Percentiles rank a stretch among this genome's conserved stretches.
Conservation (phyloP, 2,113 vertebrate genomes). For the Oreamnos americanus region DNA sequence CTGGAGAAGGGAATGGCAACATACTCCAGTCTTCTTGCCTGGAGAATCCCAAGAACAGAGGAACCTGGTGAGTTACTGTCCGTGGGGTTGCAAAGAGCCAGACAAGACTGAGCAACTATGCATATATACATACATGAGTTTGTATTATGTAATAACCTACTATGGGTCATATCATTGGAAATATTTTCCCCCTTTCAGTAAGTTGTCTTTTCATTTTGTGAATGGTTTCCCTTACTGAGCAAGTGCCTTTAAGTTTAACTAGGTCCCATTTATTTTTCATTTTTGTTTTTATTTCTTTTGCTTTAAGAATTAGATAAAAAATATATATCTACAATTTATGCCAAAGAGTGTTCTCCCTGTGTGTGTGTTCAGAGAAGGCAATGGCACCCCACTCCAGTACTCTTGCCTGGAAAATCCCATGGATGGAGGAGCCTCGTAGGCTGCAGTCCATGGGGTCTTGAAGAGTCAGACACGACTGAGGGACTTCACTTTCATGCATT, state of each 20-base stretch:
- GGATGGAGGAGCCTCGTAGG: not conserved
- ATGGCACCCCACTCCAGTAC: not conserved
- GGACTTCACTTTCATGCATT: not conserved
- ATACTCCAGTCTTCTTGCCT: not conserved
- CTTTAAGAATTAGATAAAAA: not conserved
- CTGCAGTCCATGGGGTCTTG: not conserved
- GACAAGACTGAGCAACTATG: not conserved
- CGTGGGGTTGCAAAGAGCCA: not conserved
- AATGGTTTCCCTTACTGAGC: not conserved
- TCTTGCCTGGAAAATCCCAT: not conserved
- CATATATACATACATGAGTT: not conserved
- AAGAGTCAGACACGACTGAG: fast-evolving
- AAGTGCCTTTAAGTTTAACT: not conserved
- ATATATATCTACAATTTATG: not conserved
- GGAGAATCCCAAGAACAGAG: not conserved
- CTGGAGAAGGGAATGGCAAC: not conserved
- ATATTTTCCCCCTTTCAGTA: not conserved
- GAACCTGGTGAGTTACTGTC: not conserved
- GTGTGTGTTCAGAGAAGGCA: not conserved
- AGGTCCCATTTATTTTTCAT: not conserved
- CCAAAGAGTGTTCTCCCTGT: not conserved
- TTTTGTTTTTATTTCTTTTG: not conserved
- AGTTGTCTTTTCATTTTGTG: not conserved
- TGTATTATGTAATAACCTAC: not conserved
- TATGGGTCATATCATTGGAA: not conserved